phyloP scores from a whole-genome alignment of 2,888 invertebrate species.

The Pyralis farinalis region DNA sequence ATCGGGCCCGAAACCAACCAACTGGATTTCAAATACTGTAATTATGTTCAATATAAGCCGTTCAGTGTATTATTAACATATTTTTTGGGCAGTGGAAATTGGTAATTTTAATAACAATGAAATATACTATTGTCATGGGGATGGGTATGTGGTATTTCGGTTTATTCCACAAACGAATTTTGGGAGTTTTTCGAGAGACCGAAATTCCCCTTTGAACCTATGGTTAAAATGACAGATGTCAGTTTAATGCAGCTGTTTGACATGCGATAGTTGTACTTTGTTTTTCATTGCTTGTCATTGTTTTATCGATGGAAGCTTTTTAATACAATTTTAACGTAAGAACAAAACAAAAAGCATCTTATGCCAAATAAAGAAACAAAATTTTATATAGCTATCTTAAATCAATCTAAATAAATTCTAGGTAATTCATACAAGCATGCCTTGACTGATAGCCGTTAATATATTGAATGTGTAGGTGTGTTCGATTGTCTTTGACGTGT shows the following conservation, averaged over 20 bases:
- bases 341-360: too few relatives aligned
- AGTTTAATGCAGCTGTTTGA: neutral
- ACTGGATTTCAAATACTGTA: slow-evolving; percentile 36
- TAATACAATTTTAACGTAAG: too few relatives aligned
- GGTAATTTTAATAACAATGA: slow-evolving; percentile 48
- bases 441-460: too few relatives aligned
- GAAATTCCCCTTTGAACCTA: neutral
- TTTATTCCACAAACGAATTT: neutral
- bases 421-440: too few relatives aligned
- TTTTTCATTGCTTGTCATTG: too few relatives aligned
- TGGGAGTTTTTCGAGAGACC: neutral
- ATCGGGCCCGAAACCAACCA: neutral
- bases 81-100: slow-evolving; percentile 39
- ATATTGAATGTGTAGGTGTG: too few relatives aligned
- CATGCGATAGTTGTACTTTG: too few relatives aligned
- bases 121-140: slow-evolving; percentile 15
- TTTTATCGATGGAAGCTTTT: too few relatives aligned
- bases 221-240: neutral
- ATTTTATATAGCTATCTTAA: too few relatives aligned
- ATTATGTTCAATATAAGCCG: slow-evolving; percentile 54
- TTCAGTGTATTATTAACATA: slow-evolving; percentile 46
- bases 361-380: too few relatives aligned
- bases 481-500: too few relatives aligned
- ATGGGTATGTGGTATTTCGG: slow-evolving; percentile 4
- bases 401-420: too few relatives aligned